A percentile compares a stretch with the other conserved stretches of the same genome.
These are phyloP conservation scores for Bradypodion pumilum DNA, from an alignment of 2,797 vertebrate species.

Conservation along the genomic window DNA sequence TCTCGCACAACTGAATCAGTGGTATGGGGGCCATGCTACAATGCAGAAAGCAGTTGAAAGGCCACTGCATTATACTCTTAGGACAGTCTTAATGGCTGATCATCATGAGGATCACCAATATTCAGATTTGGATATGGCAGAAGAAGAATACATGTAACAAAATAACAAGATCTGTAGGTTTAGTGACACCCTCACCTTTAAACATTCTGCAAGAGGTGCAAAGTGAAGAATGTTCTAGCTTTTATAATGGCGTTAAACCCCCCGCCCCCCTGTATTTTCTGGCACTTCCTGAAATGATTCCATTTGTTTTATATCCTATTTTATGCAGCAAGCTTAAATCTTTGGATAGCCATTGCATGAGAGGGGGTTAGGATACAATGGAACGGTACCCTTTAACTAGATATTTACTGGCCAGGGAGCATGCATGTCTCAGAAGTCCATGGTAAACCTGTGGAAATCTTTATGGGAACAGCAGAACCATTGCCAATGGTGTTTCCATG, in stretches of 20 bases:
- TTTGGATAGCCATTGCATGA: background rate
- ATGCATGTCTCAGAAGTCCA: background rate
- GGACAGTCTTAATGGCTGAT: too few relatives aligned
- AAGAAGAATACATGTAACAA: too few relatives aligned
- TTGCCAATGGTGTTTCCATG: background rate
- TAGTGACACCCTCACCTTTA: background rate
- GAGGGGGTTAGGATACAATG: background rate
- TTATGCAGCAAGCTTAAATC: background rate
- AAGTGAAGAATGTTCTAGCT: background rate
- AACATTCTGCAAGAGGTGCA: background rate
- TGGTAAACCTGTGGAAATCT: background rate
- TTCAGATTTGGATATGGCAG: too few relatives aligned
- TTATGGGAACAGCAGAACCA: background rate
- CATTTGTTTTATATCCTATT: background rate
- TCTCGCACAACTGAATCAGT: too few relatives aligned
- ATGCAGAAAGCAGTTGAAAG: too few relatives aligned
- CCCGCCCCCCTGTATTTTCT: background rate
- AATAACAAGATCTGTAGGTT: background rate
- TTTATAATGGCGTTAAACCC: background rate
- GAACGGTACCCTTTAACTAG: background rate
- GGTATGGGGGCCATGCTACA: too few relatives aligned
- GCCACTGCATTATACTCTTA: too few relatives aligned
- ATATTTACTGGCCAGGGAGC: background rate
- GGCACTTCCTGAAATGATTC: background rate
- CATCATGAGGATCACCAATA: too few relatives aligned